These are phyloP conservation scores for Adelphocoris suturalis DNA, from an alignment of 2,888 invertebrate species.

Conservation along the genomic window DNA sequence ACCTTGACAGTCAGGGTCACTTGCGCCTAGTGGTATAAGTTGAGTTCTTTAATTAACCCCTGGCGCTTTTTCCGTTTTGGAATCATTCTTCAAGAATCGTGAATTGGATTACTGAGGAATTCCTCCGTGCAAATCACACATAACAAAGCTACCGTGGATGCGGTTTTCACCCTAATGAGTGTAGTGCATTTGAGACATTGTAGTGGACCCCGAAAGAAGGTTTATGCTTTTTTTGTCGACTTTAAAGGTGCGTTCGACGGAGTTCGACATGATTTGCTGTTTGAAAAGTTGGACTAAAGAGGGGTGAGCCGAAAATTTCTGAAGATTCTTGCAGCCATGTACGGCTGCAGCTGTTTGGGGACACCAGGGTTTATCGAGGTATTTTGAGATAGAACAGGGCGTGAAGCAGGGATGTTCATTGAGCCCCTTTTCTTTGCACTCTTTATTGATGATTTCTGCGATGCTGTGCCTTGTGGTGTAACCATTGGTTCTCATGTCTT, in stretches of 20 bases:
- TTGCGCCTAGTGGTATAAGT: too few relatives aligned
- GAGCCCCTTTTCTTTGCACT: background rate
- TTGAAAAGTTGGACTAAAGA: background rate
- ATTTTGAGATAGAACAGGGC: background rate
- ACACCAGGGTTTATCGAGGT: background rate
- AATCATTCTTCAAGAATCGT: too few relatives aligned
- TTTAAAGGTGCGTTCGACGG: background rate
- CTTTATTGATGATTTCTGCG: background rate
- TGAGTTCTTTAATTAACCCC: too few relatives aligned
- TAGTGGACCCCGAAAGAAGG: background rate
- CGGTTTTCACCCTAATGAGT: background rate
- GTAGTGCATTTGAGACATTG: background rate
- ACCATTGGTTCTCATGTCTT: background rate
- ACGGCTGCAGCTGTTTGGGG: background rate
- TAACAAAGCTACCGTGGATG: background rate
- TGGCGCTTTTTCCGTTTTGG: too few relatives aligned
- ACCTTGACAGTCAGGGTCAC: too few relatives aligned
- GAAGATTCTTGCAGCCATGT: background rate
- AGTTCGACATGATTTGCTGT: background rate
- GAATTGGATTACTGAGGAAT: too few relatives aligned
- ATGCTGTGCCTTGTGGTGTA: background rate
- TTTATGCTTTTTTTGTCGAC: background rate
- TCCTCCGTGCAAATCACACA: too few relatives aligned
- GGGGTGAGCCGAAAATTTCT: background rate
- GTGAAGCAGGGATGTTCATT: slow-evolving; percentile 7